A percentile compares a stretch with the other conserved stretches of the same genome.
These are phyloP conservation scores for Bubalus kerabau DNA, from an alignment of 2,113 vertebrate genomes.

Conservation along the genomic window DNA sequence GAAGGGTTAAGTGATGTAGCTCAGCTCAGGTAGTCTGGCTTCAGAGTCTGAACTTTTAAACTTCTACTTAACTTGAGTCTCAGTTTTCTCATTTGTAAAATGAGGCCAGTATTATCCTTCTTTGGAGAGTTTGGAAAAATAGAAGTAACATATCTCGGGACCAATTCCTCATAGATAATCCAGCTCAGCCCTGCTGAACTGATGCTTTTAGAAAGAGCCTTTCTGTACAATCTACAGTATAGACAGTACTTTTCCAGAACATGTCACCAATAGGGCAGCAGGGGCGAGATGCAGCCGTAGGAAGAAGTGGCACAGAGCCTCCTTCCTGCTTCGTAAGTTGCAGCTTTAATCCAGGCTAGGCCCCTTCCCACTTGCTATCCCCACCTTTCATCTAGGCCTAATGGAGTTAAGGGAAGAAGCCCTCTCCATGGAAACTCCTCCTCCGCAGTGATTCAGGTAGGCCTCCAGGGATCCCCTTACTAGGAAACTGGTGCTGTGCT, in stretches of 20 bases:
- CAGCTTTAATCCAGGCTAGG: slow-evolving; percentile 7
- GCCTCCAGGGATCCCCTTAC: slow-evolving; percentile 34
- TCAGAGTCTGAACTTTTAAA: neutral
- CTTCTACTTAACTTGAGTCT: neutral
- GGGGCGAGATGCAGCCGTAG: neutral
- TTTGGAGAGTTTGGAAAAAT: slow-evolving; percentile 10
- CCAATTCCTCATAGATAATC: neutral
- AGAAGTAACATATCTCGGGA: neutral
- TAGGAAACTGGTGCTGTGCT: neutral
- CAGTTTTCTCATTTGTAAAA: slow-evolving; percentile 25
- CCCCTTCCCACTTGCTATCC: neutral
- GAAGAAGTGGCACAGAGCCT: neutral
- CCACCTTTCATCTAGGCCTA: slow-evolving; percentile 25
- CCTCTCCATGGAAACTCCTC: slow-evolving; percentile 52
- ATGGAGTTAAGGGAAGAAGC: slow-evolving; percentile 23
- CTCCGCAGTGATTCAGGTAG: slow-evolving; percentile 37
- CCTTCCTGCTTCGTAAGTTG: neutral
- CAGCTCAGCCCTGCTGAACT: neutral
- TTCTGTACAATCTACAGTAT: neutral
- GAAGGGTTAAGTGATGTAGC: neutral
- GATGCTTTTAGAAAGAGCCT: slow-evolving; percentile 15
- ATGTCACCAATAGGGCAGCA: neutral
- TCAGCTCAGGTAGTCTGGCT: neutral
- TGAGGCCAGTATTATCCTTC: neutral
- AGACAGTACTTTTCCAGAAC: neutral